Base-by-base conservation (phyloP, 1,140 invertebrate species). In the Monochamus saltuarius region DNA sequence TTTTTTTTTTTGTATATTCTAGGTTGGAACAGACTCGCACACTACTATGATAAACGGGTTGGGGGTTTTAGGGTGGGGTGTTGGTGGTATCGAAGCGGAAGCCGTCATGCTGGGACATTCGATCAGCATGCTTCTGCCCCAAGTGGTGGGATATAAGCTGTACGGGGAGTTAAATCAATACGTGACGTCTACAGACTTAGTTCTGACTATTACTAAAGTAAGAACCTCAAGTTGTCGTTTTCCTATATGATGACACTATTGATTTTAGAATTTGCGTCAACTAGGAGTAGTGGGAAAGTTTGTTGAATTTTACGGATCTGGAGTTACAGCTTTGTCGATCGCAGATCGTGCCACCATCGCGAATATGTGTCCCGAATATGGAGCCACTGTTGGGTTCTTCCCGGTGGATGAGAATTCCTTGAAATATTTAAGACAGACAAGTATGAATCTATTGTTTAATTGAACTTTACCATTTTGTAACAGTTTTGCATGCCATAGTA, bases 311-410 rank as follows among this genome's bases (percentile, higher is more conserved):
- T 99, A 92, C 76, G 97, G 97, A 0, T 87, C 93, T 0, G 96
- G 97, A 7, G 93, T 98, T 8, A 75, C 85, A 1, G 85, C 89
- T 57, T 78, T 99, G 1, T 96, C 92, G 45, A 95, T 99, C 51
- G 96, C 97, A 2, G 97, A 99, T 79, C 77, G 97, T 60, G 95
- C 89, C 59, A 98, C 85, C 36, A 97, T 93, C 74, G 95, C 87
- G 36, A 99, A 99, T 79, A 99, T 99, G 97, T 97, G 93, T 76
- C 96, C 96, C 0, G 97, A 98, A 80, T 99, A 98, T 77, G 92
- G 97, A 17, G 97, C 97, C 7, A 99, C 97, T 0, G 88, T 96
- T 63, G 96, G 92, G 0, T 98, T 91, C 76, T 99, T 99, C 79
- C 93, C 97, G 1, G 90, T 98, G 1, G 97, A 99, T 79, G 77